Conservation (phyloP, 2,888 invertebrate species). For the Oscheius myriophilus region DNA sequence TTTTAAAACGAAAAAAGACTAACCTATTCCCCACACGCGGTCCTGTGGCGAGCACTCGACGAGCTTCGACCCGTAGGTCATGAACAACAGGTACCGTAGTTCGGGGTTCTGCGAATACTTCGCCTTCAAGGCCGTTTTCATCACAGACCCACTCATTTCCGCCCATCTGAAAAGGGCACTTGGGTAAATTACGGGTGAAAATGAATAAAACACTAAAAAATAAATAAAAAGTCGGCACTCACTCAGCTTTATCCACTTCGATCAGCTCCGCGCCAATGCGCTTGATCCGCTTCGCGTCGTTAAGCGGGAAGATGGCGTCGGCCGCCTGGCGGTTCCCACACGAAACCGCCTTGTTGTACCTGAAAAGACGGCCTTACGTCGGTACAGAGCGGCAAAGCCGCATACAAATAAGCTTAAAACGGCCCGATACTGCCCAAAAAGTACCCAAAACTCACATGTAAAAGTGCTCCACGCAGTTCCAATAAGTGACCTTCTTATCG, state of each 20-base stretch:
- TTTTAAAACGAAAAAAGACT: not conserved
- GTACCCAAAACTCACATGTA: slow-evolving; percentile 33
- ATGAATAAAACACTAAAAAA: not conserved
- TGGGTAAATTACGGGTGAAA: not conserved
- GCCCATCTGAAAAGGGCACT: slow-evolving; percentile 44
- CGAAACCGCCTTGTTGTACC: slow-evolving; percentile 38
- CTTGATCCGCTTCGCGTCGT: slow-evolving; percentile 34
- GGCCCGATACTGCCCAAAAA: not conserved
- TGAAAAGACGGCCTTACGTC: slow-evolving; percentile 12
- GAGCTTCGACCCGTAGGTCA: slow-evolving; percentile 41
- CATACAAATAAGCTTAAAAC: not conserved
- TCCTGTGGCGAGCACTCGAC: slow-evolving; percentile 54
- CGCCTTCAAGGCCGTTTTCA: slow-evolving; percentile 39
- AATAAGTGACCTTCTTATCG: slow-evolving; percentile 15
- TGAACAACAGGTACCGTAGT: slow-evolving; percentile 39
- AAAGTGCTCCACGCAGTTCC: slow-evolving; percentile 41
- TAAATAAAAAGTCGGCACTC: not conserved
- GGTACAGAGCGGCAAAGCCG: no score
- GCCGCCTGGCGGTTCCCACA: slow-evolving; percentile 26
- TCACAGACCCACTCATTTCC: slow-evolving; percentile 36
- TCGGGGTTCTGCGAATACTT: slow-evolving; percentile 39
- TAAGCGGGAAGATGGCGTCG: slow-evolving; percentile 13
- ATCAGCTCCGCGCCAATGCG: slow-evolving; percentile 26
- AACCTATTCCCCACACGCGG: slow-evolving; percentile 54
- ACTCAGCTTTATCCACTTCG: slow-evolving; percentile 30